Base-by-base conservation (phyloP, 2,797 vertebrate species). In the Emys orbicularis region DNA sequence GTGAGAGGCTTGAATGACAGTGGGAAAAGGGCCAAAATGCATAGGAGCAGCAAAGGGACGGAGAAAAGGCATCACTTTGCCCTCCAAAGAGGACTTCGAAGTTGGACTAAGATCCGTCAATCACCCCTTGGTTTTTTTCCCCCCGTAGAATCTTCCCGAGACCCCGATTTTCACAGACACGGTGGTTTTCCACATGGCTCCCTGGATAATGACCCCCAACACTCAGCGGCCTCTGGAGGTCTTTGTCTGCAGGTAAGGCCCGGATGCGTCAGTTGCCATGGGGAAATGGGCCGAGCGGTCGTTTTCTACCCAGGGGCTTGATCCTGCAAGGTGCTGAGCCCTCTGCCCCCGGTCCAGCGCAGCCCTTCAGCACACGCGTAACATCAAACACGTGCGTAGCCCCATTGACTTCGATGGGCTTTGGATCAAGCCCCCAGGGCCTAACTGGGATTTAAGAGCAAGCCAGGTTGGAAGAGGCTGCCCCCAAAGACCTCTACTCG, bases 201-300 rank as follows among this genome's bases (percentile, higher is more conserved):
- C 99, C 0, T 99, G 99, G 99, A 99, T 99, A 95, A 99, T 99
- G 99, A 99, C 99, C 0, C 99, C 99, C 91, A 99, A 99, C 98
- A 99, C 98, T 1, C 96, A 98, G 31, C 83, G 95, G 0, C 99
- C 99, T 0, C 41, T 98, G 6, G 98, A 99, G 94, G 99, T 99
- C 34, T 99, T 98, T 0, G 98, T 99, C 89, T 99, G 99, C 98
- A 99, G 97, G 99, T 98, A 83, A 96, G 97, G 87, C 27, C 56
- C 4, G 54, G 21, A 5, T 21, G 23, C 52, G 50, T 16, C 29
- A 72, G 56, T 31, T 16, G 68, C 7, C 25, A 7, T 12, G 5
- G 6, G 0, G 3, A 12, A 23, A 41, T 41, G 19, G n/a, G n/a
- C 68, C 37, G 34, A 37, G n/a, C 18, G 52, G 6, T 15, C 12